phyloP scores from a whole-genome alignment of 2,113 vertebrate species.

The Petaurus breviceps region DNA sequence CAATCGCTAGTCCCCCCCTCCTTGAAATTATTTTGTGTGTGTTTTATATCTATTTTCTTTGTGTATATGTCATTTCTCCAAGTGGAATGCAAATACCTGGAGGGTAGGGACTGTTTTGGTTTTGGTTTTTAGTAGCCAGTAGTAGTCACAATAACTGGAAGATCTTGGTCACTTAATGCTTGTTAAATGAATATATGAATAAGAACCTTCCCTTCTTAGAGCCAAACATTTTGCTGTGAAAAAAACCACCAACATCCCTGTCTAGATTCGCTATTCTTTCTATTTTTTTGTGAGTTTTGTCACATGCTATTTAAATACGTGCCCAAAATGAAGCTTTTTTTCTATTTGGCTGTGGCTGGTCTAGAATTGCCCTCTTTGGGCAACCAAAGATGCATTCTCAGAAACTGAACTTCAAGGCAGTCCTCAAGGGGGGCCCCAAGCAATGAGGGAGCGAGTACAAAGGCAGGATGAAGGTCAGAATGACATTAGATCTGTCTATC shows the following conservation, averaged over 20 bases:
- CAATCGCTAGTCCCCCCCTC: neutral
- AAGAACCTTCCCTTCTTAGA: neutral
- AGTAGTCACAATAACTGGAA: neutral
- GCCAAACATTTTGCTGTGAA: neutral
- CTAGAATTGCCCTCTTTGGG: neutral
- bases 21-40: neutral
- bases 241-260: neutral
- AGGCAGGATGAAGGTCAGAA: neutral
- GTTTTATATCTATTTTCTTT: neutral
- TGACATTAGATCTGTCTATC: conserved; percentile 1
- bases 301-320: neutral
- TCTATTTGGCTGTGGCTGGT: neutral
- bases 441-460: neutral
- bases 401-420: neutral
- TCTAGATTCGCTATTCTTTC: neutral
- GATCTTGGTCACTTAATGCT: neutral
- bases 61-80: neutral
- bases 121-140: neutral
- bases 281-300: neutral
- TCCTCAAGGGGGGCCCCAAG: neutral
- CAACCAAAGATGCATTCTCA: neutral
- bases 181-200: neutral
- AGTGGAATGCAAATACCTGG: neutral
- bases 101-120: neutral
- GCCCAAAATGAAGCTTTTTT: neutral